Base-by-base conservation (phyloP, 1,140 invertebrate genomes). In the Vanessa atalanta region DNA sequence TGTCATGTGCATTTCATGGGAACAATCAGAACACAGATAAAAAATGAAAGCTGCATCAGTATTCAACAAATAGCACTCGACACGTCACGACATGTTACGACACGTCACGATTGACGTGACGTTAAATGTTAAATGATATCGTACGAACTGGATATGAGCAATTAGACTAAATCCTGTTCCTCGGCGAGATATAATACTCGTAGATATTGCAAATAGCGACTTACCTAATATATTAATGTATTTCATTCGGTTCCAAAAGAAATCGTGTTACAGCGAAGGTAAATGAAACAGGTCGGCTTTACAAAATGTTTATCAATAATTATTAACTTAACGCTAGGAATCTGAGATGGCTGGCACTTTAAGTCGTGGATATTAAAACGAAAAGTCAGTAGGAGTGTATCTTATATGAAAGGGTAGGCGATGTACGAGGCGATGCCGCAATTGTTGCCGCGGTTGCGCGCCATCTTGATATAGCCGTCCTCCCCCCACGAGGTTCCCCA, bases 401-500 rank as follows among this genome's bases (percentile, higher is more conserved):
- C 94, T 95, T 20, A 97, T 79, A 98, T 97, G 74, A 97, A 92
- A 53, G 97, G 97, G 92, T 97, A 98, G 80, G 95, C 96, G 73
- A 98, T 96, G 67, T 93, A 87, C 20, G 95, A 95, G 48, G 3
- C 7, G 12, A 11, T 4, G 13, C 48, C 3, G 48, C 13, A 5
- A 12, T 11, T 4, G 15, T 4, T 4, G 13, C 60, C 6, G 15
- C 95, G 95, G 91, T 99, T 4, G 26, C 3, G 6, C 9, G 43
- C 64, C 23, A 99, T 99, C 91, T 96, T 96, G 79, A 99, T 97
- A 93, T 97, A 99, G 31, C 98, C 98, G 4, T 96, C 81, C 31
- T 95, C 93, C 23, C 98, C 98, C 98, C 98, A 99, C 1, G 90
- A 93, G 73, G 92, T 92, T 37, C 96, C 95, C 97, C 97, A 98